Evolutionary conservation across 2,888 invertebrate genomes (phyloP).

Genomic region (Hipparchia sbordonii): DNA sequence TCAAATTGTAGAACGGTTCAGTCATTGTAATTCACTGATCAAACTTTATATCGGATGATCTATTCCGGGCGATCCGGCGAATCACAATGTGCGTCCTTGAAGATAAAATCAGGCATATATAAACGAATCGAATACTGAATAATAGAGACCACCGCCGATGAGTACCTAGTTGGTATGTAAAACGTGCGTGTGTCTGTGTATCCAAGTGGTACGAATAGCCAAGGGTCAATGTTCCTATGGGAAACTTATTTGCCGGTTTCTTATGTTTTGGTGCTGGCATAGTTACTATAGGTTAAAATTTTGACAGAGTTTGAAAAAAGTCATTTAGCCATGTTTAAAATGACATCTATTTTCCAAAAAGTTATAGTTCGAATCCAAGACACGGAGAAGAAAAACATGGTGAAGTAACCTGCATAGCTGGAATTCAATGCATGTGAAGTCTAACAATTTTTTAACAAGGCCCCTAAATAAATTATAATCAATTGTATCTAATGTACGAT

Average conservation of each 20-base stretch:
- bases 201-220: slow-evolving; percentile 28
- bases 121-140: slow-evolving; percentile 70
- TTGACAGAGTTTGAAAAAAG: neutral
- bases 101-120: slow-evolving; percentile 59
- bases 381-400: no score
- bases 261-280: neutral
- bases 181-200: slow-evolving; percentile 39
- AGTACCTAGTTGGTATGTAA: slow-evolving; percentile 46
- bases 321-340: no score
- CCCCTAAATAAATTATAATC: no score
- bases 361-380: no score
- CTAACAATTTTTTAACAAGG: no score
- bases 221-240: slow-evolving; percentile 38
- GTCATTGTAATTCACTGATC: slow-evolving; percentile 68
- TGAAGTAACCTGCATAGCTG: no score
- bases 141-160: slow-evolving; percentile 69
- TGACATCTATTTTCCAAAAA: no score
- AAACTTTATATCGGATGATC: slow-evolving; percentile 67
- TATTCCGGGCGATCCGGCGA: slow-evolving; percentile 71
- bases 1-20: slow-evolving; percentile 51
- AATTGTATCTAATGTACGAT: no score
- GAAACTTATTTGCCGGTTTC: slow-evolving; percentile 28
- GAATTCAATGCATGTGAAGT: no score
- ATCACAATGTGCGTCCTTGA: slow-evolving; percentile 77
- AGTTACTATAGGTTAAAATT: neutral